Base-by-base conservation (phyloP, 2,888 invertebrate species). In the Steinernema scapterisci region DNA sequence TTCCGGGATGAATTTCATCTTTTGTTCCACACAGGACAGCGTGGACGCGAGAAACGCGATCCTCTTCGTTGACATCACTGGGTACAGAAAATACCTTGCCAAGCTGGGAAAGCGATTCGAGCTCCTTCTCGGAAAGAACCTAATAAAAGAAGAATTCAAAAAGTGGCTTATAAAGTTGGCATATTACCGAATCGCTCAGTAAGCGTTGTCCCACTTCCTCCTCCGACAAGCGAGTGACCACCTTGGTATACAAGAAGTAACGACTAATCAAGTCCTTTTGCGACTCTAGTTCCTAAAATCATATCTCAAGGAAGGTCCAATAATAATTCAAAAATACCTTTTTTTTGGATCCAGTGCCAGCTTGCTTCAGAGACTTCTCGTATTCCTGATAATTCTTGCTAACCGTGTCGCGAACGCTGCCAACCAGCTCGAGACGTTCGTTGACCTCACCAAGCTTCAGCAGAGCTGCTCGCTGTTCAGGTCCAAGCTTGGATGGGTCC, bases 221-320 rank as follows among this genome's bases (percentile, higher is more conserved):
- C 48, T 48, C 19, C 19, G 48, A 16, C 5, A 48, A 19, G 13
- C 48, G 19, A 3, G 48, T 3, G 6, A 48, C 3, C 16, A 13
- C 48, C 3, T 16, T 19, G 16, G 48, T 48, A 19, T 7, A 48
- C 16, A 16, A 16, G 23, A 54, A 54, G 54, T 19, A 19, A 54
- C 54, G 54, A 25, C 54, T 21, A 25, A 54, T 54, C 2, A 54
- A 19, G 5, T 54, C 54, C 54, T 54, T 54, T 25, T 54, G 54
- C 25, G 25, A 19, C 5, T 54, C 54, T 3, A 5, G 5, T 13
- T 54, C 54, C 54, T 54, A 21, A 48, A 7, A 48, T 3, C 19
- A 16, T 48, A 48, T 48, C 3, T 19, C 54, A 48, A 48, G n/a
- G 2, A 19, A 48, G 6, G 19, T 16, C 16, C 9, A 48, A 5